Percentiles rank a stretch among this genome's conserved stretches.
phyloP scores from a whole-genome alignment of 2,888 invertebrate genomes.

The Agrilus cyanescens region DNA sequence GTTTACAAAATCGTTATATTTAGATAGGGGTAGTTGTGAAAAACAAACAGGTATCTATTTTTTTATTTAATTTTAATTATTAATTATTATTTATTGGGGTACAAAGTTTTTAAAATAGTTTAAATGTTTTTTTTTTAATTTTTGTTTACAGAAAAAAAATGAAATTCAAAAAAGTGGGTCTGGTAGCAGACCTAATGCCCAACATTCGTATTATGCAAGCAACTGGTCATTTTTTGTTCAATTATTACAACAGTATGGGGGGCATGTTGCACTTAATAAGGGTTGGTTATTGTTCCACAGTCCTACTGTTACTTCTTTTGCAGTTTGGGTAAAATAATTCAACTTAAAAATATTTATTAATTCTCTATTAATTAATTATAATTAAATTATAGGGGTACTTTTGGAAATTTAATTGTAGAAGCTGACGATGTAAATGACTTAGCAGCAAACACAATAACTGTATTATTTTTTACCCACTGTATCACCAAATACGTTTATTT shows the following conservation, averaged over 20 bases:
- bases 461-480: constrained; percentile 68
- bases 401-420: constrained; percentile 57
- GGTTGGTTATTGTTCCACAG: constrained; percentile 46
- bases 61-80: too few relatives aligned
- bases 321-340: constrained; percentile 41
- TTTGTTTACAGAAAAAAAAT: constrained; percentile 37
- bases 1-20: too few relatives aligned
- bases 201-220: constrained; percentile 69
- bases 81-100: too few relatives aligned
- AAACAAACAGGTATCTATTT: too few relatives aligned
- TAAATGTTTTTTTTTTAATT: too few relatives aligned
- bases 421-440: constrained; percentile 61
- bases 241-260: constrained; percentile 53
- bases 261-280: constrained; percentile 42
- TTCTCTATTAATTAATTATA: neutral
- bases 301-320: constrained; percentile 48
- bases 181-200: constrained; percentile 75
- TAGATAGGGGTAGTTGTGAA: too few relatives aligned
- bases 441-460: constrained; percentile 69
- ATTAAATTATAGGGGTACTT: constrained; percentile 29
- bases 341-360: neutral
- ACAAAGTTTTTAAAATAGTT: too few relatives aligned
- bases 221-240: constrained; percentile 68
- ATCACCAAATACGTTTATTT: constrained; percentile 64
- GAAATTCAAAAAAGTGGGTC: constrained; percentile 49